Evolutionary conservation across 2,888 invertebrate species (phyloP).

Genomic region (Melinaea menophilus): DNA sequence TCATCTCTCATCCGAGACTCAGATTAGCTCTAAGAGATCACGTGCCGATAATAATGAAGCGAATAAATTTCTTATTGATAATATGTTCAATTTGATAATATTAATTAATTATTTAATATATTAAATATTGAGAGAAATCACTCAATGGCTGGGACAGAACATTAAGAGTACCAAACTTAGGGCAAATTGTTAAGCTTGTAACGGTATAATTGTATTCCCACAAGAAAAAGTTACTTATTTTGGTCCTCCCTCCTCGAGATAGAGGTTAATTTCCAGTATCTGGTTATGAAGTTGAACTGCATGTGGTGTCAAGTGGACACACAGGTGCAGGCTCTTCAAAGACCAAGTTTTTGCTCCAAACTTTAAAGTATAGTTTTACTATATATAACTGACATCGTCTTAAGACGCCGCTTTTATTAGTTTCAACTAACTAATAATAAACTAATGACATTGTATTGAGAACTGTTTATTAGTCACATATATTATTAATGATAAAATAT

Average conservation of each 20-base stretch:
- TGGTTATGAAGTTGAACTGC: neutral
- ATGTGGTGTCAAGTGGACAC: constrained; percentile 29
- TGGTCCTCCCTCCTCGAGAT: neutral
- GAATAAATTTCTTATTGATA: too few relatives aligned
- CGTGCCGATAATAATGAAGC: neutral
- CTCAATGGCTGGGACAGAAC: neutral
- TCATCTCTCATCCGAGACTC: constrained; percentile 13
- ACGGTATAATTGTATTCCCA: constrained; percentile 2
- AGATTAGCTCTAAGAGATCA: neutral
- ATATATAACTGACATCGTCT: neutral
- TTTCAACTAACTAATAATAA: too few relatives aligned
- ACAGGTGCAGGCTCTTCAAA: constrained; percentile 29
- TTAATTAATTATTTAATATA: too few relatives aligned
- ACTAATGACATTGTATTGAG: too few relatives aligned
- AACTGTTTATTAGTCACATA: too few relatives aligned
- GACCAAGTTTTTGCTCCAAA: constrained; percentile 17
- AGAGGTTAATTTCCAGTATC: neutral
- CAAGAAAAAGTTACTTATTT: neutral
- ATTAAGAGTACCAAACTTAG: neutral
- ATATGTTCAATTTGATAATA: too few relatives aligned
- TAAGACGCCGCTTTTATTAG: constrained; percentile 1
- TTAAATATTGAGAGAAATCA: neutral
- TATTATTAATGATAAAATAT: too few relatives aligned
- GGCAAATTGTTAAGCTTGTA: constrained; percentile 2
- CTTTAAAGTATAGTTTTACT: neutral